phyloP scores from a whole-genome alignment of 2,797 vertebrate genomes.

The Rhynchonycteris naso region DNA sequence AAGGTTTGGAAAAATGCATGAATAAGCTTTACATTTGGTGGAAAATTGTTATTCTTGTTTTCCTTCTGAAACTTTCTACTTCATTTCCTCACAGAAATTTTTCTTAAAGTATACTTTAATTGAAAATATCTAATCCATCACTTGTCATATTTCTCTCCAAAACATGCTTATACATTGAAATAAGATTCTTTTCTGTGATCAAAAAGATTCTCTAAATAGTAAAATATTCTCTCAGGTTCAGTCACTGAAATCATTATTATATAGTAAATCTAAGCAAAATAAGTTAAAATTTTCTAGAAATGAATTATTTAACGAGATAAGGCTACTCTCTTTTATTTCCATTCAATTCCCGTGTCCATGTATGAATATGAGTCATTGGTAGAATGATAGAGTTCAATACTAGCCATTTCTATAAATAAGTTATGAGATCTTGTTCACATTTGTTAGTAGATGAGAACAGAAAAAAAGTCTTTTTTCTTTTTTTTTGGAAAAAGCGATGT shows the following conservation, averaged over 20 bases:
- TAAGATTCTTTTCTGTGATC: not conserved
- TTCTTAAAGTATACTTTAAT: not conserved
- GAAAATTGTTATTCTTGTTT: not conserved
- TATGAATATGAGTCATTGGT: not conserved
- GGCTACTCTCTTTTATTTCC: not conserved
- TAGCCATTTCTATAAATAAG: not conserved
- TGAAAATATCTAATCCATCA: not conserved
- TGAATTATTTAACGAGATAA: not conserved
- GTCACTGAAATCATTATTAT: not conserved
- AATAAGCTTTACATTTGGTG: not conserved
- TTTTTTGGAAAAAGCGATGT: not conserved
- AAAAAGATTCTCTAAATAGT: not conserved
- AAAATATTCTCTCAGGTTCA: not conserved
- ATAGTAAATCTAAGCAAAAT: not conserved
- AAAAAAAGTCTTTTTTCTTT: not conserved
- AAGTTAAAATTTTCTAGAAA: constrained; percentile 14
- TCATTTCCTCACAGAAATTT: not conserved
- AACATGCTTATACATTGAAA: not conserved
- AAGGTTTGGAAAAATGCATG: not conserved
- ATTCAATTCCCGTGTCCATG: not conserved
- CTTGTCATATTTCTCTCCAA: not conserved
- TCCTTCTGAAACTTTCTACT: constrained; percentile 1
- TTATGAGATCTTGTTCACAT: constrained; percentile 22
- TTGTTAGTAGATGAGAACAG: not conserved
- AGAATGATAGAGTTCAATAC: not conserved